phyloP scores from a whole-genome alignment of 2,888 invertebrate species.

The Leptura quadrifasciata region DNA sequence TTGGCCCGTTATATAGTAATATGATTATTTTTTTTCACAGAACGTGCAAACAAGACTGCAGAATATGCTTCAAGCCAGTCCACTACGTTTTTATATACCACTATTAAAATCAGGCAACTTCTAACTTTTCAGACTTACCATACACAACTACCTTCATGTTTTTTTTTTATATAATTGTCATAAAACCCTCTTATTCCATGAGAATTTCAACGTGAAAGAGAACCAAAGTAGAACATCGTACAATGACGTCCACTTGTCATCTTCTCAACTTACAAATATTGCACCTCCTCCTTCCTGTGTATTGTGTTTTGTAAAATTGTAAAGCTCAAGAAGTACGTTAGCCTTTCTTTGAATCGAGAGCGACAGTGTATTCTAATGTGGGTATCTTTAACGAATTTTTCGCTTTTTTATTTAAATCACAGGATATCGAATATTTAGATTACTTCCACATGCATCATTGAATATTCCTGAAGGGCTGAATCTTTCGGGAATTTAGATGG shows the following conservation, averaged over 20 bases:
- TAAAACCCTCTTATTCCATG: slow-evolving; percentile 28
- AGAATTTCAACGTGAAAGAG: slow-evolving; percentile 23
- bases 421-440: slow-evolving; percentile 35
- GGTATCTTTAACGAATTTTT: slow-evolving; percentile 64
- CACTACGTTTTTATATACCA: neutral
- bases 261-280: slow-evolving; percentile 65
- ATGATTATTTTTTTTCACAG: too few species aligned
- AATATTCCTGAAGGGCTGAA: neutral
- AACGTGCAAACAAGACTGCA: too few species aligned
- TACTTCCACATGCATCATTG: neutral
- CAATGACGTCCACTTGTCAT: slow-evolving; percentile 67
- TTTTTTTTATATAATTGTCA: slow-evolving; percentile 26
- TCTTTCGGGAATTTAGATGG: neutral
- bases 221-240: slow-evolving; percentile 10
- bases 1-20: too few species aligned
- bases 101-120: slow-evolving; percentile 21
- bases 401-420: slow-evolving; percentile 54
- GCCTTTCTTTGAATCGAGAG: slow-evolving; percentile 63
- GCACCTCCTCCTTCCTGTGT: slow-evolving; percentile 70
- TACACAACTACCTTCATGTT: slow-evolving; percentile 19
- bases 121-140: slow-evolving; percentile 15
- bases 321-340: slow-evolving; percentile 64
- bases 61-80: neutral
- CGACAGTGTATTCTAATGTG: slow-evolving; percentile 63
- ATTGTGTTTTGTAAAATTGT: slow-evolving; percentile 58